Evolutionary conservation across 2,113 vertebrate genomes (phyloP).

Genomic region (Isichthys henryi): DNA sequence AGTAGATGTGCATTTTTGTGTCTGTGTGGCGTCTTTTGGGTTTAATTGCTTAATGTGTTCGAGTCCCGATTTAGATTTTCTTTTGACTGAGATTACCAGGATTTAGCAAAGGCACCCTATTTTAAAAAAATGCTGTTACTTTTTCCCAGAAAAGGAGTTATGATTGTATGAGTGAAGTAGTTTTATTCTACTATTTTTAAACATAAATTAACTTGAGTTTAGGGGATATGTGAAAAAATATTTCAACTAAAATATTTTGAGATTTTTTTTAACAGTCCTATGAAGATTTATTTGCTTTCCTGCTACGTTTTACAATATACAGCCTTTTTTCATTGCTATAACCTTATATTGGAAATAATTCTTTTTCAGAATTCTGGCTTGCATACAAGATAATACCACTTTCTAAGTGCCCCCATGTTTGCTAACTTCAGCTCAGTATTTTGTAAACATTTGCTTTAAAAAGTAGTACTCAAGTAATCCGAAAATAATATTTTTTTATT

Average conservation of each 20-base stretch:
- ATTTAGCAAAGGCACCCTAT: neutral
- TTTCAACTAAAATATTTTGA: neutral
- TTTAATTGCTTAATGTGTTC: neutral
- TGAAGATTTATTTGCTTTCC: neutral
- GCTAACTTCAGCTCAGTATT: neutral
- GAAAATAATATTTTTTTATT: neutral
- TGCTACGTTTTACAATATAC: neutral
- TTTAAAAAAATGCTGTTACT: neutral
- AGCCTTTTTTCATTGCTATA: neutral
- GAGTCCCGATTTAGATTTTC: neutral
- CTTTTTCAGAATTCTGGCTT: neutral
- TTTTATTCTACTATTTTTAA: neutral
- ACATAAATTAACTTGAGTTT: neutral
- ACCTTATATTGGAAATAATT: neutral
- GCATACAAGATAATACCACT: neutral
- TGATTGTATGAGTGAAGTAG: neutral
- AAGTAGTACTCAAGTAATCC: neutral
- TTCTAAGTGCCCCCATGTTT: neutral
- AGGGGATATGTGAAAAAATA: neutral
- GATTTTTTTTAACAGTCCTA: neutral
- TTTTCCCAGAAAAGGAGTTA: neutral
- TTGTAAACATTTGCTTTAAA: neutral
- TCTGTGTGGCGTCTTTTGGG: neutral
- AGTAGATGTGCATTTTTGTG: neutral
- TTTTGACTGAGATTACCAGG: neutral